Percentiles rank a stretch among this genome's conserved stretches.
Conservation (phyloP, 2,797 vertebrate genomes). For the Rhinogobio ventralis region DNA sequence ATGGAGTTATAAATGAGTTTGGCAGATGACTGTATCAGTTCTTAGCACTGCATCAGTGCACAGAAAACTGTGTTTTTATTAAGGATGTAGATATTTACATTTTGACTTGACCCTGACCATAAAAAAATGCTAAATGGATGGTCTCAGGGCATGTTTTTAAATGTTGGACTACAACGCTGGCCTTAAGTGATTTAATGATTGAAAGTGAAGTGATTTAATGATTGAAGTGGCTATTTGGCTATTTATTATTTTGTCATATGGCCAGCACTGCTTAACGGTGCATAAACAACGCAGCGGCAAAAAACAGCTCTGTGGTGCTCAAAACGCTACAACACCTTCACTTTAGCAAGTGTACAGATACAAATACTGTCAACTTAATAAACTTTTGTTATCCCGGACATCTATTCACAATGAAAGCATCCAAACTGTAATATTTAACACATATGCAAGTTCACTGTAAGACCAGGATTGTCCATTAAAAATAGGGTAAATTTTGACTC, state of each 20-base stretch:
- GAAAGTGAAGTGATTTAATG: background rate
- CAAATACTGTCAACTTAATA: background rate
- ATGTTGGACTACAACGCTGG: background rate
- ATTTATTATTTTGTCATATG: background rate
- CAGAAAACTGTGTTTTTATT: constrained; percentile 7
- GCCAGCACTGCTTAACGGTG: background rate
- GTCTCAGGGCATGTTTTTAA: background rate
- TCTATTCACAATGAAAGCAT: background rate
- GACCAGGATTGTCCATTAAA: background rate
- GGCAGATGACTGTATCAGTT: background rate
- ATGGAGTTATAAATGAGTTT: constrained; percentile 8
- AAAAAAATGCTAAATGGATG: background rate
- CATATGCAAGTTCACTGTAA: background rate
- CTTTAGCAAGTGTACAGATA: background rate
- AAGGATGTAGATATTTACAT: background rate
- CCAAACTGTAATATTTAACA: background rate
- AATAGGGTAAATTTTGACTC: background rate
- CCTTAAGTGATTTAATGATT: background rate
- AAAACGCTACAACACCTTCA: background rate
- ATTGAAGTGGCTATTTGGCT: background rate
- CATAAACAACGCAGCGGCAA: background rate
- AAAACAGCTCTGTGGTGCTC: background rate
- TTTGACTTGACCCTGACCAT: background rate
- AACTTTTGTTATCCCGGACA: background rate
- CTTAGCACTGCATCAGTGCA: background rate